Base-by-base conservation (phyloP, 2,113 vertebrate species). In the Brevimyrus niger region DNA sequence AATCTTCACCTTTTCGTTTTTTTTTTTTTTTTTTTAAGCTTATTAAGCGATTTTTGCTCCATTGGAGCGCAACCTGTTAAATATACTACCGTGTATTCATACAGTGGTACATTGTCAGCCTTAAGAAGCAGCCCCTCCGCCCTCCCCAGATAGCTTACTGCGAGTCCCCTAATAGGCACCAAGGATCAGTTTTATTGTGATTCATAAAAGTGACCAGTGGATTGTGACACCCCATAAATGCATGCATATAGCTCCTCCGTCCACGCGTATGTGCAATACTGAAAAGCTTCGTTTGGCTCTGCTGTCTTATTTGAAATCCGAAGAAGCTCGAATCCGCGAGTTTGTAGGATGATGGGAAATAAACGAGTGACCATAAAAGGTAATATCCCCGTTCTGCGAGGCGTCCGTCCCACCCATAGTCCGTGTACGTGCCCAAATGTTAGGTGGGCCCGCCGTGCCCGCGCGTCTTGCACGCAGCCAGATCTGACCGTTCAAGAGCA, bases 1-100 rank as follows among this genome's bases (percentile, higher is more conserved):
- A 93, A 89, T 95, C 91, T 94, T 95, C 95, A 95, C 94, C 94
- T 91, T 92, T 82, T 94, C 90, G 91, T n/a, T 61, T 65, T 65
- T 23, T 58, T 23, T 8, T 21, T 61, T 61, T 8, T 61, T 65
- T 65, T 31, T 46, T 44, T 84, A 23, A n/a, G 82, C 44, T 84
- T 47, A 84, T 84, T 21, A 84, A 84, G 82, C 82, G 82, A 84
- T 84, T 84, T 46, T 84, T n/a, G 38, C 82, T 23, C n/a, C 21
- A 46, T n/a, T 23, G 82, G 44, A 47, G 82, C 82, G 44, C 19
- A 84, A 42, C 73, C 35, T 38, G 15, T 9, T 84, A 84, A 84
- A 84, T 46, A 84, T 23, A 46, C 3, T 6, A 47, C 6, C 82
- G 82, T 84, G 44, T 84, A 84, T 44, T 46, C 44, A 47, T 84